phyloP scores from a whole-genome alignment of 2,113 vertebrate genomes.

The Eptesicus fuscus region DNA sequence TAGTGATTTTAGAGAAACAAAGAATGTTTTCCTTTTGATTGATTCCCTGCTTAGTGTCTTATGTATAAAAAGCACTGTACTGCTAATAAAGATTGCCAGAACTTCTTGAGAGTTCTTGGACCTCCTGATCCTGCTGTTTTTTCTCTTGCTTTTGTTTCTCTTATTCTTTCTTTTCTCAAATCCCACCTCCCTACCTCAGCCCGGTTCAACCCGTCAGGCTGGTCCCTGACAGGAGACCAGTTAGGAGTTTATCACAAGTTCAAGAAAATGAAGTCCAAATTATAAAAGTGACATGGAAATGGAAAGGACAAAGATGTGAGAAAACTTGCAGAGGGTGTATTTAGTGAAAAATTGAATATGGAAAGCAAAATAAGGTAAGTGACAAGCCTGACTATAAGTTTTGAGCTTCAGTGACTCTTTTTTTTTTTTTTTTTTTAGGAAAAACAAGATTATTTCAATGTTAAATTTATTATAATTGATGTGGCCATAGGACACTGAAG shows the following conservation, averaged over 20 bases:
- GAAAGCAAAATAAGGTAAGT: not conserved
- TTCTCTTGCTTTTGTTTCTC: too few species aligned
- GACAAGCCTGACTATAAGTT: not conserved
- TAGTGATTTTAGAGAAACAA: too few species aligned
- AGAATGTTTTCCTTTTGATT: too few species aligned
- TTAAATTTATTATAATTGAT: constrained; percentile 11
- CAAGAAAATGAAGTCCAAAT: not conserved
- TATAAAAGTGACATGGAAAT: not conserved
- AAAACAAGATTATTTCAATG: not conserved
- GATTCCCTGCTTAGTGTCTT: too few species aligned
- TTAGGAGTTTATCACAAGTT: not conserved
- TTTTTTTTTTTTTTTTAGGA: not conserved
- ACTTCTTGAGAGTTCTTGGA: too few species aligned
- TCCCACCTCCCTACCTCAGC: too few species aligned
- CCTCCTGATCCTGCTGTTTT: too few species aligned
- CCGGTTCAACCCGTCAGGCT: too few species aligned
- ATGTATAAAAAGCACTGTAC: too few species aligned
- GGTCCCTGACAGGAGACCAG: too few species aligned
- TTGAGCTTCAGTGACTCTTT: not conserved
- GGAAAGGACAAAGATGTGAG: not conserved
- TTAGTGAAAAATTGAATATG: not conserved
- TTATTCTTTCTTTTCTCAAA: too few species aligned
- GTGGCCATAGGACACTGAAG: not conserved
- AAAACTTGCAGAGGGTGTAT: not conserved
- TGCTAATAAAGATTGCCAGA: too few species aligned